phyloP scores from a whole-genome alignment of 2,113 vertebrate species.

The Mormyrus iriodes region DNA sequence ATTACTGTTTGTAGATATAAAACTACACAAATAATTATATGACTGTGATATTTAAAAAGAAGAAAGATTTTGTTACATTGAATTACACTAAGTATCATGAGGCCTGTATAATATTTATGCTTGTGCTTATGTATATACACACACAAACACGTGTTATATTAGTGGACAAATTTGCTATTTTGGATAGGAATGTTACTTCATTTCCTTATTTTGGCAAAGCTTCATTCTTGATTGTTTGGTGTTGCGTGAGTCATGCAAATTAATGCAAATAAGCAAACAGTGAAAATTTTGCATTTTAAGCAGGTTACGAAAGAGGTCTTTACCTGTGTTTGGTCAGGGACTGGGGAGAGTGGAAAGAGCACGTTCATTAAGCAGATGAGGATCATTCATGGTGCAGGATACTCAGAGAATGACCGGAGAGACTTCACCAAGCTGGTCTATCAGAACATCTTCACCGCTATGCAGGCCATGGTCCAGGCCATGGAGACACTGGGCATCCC shows the following conservation, averaged over 20 bases:
- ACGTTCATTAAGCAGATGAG: constrained; percentile 93
- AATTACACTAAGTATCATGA: neutral
- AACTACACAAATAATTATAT: neutral
- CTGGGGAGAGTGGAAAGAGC: constrained; percentile 82
- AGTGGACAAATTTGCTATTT: neutral
- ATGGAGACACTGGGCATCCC: constrained; percentile 64
- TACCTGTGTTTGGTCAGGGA: constrained; percentile 56
- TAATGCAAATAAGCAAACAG: neutral
- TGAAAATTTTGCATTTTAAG: neutral
- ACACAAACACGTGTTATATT: neutral
- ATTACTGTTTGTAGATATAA: neutral
- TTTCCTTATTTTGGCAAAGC: neutral
- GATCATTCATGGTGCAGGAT: constrained; percentile 85
- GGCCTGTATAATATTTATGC: neutral
- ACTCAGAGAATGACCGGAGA: constrained; percentile 67
- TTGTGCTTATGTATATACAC: neutral
- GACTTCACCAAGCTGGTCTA: constrained; percentile 68
- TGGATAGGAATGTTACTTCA: neutral
- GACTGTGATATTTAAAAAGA: neutral
- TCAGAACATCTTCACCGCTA: constrained; percentile 72
- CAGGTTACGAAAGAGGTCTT: neutral
- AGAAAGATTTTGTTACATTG: neutral
- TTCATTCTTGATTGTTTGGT: neutral
- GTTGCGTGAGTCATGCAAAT: neutral
- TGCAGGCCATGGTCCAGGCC: constrained; percentile 68